A percentile compares a stretch with the other conserved stretches of the same genome.
phyloP scores from a whole-genome alignment of 2,888 invertebrate species.

The Xestia xanthographa region DNA sequence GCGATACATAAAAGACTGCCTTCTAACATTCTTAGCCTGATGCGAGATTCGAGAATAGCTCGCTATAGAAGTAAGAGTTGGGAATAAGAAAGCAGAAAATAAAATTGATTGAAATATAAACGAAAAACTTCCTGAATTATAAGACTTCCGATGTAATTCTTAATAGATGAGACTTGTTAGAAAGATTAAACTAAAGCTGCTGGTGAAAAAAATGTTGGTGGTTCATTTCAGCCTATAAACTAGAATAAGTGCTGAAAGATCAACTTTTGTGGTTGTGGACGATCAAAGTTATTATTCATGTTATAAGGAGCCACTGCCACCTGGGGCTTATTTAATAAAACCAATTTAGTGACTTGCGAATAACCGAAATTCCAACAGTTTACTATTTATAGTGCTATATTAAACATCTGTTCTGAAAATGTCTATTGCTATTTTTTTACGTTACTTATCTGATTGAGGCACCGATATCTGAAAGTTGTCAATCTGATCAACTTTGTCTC shows the following conservation, averaged over 20 bases:
- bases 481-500: not conserved
- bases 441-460: not conserved
- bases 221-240: not conserved
- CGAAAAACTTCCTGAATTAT: not conserved
- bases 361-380: not conserved
- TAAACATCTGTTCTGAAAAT: not conserved
- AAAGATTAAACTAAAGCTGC: not conserved
- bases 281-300: not conserved
- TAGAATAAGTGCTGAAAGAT: not conserved
- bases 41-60: slow-evolving; percentile 4
- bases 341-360: not conserved
- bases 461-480: not conserved
- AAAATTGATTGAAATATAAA: not conserved
- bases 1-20: slow-evolving; percentile 71
- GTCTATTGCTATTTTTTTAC: no score
- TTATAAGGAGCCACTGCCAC: not conserved
- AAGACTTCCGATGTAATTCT: not conserved
- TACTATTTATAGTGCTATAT: not conserved
- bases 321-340: not conserved
- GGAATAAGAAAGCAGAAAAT: not conserved
- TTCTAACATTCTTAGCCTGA: slow-evolving; percentile 35
- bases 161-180: not conserved
- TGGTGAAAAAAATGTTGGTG: not conserved
- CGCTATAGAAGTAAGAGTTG: not conserved
- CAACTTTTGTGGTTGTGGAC: not conserved